These are phyloP conservation scores for Drosophila guanche DNA, from an alignment of 1,140 invertebrate genomes.

Conservation along the genomic window DNA sequence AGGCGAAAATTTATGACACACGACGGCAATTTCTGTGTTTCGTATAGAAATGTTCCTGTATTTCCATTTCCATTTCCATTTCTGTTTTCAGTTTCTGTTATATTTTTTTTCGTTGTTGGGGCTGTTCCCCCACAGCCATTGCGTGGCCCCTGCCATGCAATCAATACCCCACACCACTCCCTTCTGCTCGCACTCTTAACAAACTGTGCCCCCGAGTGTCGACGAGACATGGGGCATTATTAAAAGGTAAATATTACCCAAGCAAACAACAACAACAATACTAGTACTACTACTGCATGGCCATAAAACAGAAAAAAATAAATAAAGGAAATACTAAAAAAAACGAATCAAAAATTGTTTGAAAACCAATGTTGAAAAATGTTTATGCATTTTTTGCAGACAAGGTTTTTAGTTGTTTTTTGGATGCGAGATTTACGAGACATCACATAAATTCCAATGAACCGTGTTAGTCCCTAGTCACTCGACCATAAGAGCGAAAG, in stretches of 20 bases:
- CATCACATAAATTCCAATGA: constrained; percentile 76
- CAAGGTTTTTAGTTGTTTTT: constrained; percentile 44
- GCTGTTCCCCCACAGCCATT: constrained; percentile 4
- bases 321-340: constrained; percentile 23
- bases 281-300: too few species aligned
- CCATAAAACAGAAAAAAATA: constrained; percentile 7
- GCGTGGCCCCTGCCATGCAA: constrained; percentile 30
- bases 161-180: constrained; percentile 7
- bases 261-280: constrained; percentile 55
- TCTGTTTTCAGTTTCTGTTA: too few species aligned
- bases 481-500: too few species aligned
- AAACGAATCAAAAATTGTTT: constrained; percentile 57
- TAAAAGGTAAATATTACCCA: constrained; percentile 76
- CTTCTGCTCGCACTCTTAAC: neutral
- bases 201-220: constrained; percentile 38
- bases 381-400: constrained; percentile 67
- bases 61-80: too few species aligned
- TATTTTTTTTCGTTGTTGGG: constrained; percentile 29
- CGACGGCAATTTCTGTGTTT: constrained; percentile 61
- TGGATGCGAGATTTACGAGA: constrained; percentile 67
- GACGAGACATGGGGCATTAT: constrained; percentile 64
- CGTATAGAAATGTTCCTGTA: constrained; percentile 25
- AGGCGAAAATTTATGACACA: constrained; percentile 66
- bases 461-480: constrained; percentile 30
- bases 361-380: constrained; percentile 62